phyloP scores from a whole-genome alignment of 2,797 vertebrate genomes.

The Halcyon leucocephala region DNA sequence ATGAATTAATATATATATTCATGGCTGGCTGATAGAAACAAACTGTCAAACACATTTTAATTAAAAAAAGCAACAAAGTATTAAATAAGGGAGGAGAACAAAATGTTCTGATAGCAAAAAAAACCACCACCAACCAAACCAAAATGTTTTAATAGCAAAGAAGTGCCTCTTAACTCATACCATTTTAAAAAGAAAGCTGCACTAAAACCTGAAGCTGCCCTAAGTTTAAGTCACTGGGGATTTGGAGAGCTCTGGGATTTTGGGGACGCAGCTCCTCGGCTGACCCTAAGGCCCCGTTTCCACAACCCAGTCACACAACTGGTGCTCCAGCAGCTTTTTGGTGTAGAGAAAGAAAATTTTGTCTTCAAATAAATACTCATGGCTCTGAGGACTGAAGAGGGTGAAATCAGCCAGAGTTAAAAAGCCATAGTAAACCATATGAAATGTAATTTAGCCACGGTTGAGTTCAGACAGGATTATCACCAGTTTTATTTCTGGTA shows the following conservation, averaged over 20 bases:
- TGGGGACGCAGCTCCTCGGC: neutral
- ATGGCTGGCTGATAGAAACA: neutral
- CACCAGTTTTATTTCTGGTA: neutral
- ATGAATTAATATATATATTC: neutral
- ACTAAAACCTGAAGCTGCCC: too few species aligned
- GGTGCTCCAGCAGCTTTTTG: neutral
- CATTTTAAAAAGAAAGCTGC: too few species aligned
- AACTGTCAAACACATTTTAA: neutral
- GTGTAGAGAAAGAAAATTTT: too few species aligned
- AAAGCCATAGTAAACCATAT: fast-evolving
- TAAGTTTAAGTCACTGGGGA: too few species aligned
- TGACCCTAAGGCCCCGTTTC: fast-evolving
- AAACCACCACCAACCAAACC: too few species aligned
- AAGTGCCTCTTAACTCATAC: too few species aligned
- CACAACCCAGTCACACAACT: neutral
- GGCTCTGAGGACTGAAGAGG: neutral
- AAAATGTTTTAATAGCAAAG: too few species aligned
- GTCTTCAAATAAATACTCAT: neutral
- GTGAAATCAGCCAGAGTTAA: neutral
- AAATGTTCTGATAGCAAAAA: too few species aligned
- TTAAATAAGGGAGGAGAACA: too few species aligned
- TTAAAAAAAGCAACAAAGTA: too few species aligned
- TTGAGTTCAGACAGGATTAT: neutral
- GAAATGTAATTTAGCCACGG: neutral
- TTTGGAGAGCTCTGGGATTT: neutral